Evolutionary conservation across 2,797 vertebrate species (phyloP), one percentile per base, ranked within the genome.

Genomic region (Protosalanx chinensis): DNA sequence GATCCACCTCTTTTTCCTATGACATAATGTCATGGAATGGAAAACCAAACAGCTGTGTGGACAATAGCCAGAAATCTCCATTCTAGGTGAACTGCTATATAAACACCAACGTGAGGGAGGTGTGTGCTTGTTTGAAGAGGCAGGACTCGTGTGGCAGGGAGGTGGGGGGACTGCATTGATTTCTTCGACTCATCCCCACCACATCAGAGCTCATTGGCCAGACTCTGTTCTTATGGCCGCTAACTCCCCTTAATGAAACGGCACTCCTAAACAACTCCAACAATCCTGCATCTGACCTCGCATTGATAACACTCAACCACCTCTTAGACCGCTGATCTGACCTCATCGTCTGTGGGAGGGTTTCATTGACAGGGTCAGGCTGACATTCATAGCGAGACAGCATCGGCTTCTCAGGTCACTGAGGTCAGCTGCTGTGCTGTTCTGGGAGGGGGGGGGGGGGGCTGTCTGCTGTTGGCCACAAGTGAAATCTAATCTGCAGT

Each of bases 21-120:
- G 71, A 73, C 80, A 79, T 70, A 46, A 80, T 72, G 67, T 79
- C 72, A 29, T 35, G 73, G 75, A 79, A 81, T 67, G 76, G 79
- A 86, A 87, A 85, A 83, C 71, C 76, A 86, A 90, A 88, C 81
- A 84, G 72, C 61, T 56, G n/a, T 5, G 41, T 29, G 72, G 79
- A 77, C 76, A 76, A 74, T 27, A 46, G 46, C 71, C 72, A 15
- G 70, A 67, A 4, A 23, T 61, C 67, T 64, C 74, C 56, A 74
- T 59, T 76, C 79, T 32, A 35, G 23, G 3, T 18, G 53, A 63
- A 3, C 27, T 49, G 13, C 65, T 23, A 59, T 37, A 71, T 16
- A 64, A 49, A 74, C 76, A 72, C 15, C 70, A 68, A 59, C 65
- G 29, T 10, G 67, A 1, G 23, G 35, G 68, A 76, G 61, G 70